Conservation (phyloP, 2,113 vertebrate species). For the Baryphthengus martii region DNA sequence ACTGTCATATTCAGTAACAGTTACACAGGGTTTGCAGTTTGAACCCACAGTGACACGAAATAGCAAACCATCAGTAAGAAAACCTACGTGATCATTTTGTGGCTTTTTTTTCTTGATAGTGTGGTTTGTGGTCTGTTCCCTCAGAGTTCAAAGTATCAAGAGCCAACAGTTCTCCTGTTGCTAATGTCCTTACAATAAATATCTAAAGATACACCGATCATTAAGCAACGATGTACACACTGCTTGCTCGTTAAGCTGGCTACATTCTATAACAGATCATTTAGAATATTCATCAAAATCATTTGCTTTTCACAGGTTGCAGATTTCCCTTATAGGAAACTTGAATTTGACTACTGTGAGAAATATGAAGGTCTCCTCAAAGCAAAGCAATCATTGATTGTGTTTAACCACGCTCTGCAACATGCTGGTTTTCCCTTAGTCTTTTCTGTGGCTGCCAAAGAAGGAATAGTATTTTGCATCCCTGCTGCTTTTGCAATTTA, state of each 20-base stretch:
- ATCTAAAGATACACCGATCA: neutral
- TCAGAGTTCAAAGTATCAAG: neutral
- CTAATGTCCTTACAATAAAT: neutral
- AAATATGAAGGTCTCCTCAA: neutral
- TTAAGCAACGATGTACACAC: neutral
- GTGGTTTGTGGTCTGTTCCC: slow-evolving; percentile 42
- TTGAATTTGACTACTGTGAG: neutral
- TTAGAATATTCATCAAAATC: neutral
- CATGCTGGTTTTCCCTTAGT: neutral
- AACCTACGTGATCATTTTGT: neutral
- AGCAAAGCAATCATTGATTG: neutral
- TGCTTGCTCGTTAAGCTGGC: neutral
- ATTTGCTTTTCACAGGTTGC: neutral
- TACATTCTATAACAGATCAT: neutral
- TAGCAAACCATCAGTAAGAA: neutral
- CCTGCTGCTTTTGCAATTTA: neutral
- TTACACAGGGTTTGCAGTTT: neutral
- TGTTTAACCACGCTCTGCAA: neutral
- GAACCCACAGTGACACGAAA: slow-evolving; percentile 3
- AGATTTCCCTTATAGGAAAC: neutral
- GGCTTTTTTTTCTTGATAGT: neutral
- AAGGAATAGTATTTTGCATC: neutral
- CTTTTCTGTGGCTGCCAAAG: neutral
- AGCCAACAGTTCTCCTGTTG: neutral
- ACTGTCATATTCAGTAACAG: neutral